A percentile compares a stretch with the other conserved stretches of the same genome.
These are phyloP conservation scores for Myripristis jacobus DNA, from an alignment of 2,797 vertebrate genomes.

Conservation along the genomic window DNA sequence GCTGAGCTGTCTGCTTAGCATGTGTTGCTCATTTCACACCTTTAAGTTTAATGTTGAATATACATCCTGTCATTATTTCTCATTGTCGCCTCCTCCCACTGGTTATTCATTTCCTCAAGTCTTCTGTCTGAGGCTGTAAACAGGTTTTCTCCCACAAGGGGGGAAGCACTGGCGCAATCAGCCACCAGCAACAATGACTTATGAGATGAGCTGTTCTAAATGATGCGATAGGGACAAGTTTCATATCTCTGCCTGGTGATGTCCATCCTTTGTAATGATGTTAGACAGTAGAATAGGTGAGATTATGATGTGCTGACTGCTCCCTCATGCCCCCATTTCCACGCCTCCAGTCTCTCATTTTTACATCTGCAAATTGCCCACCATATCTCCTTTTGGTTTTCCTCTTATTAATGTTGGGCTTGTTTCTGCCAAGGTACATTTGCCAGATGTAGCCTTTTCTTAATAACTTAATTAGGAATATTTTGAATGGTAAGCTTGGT, in stretches of 20 bases:
- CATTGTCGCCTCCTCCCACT: not conserved
- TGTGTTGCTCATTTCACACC: constrained; percentile 7
- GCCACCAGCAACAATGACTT: constrained; percentile 19
- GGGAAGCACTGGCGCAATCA: constrained; percentile 22
- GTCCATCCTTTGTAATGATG: constrained; percentile 36
- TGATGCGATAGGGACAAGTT: constrained; percentile 32
- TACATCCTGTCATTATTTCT: constrained; percentile 13
- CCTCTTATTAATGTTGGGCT: not conserved
- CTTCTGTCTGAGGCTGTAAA: constrained; percentile 16
- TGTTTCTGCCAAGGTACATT: not conserved
- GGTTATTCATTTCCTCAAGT: not conserved
- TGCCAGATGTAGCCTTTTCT: not conserved
- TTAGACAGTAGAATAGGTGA: constrained; percentile 39
- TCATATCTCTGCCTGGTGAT: constrained; percentile 26
- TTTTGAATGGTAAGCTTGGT: too few species aligned
- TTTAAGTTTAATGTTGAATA: constrained; percentile 10
- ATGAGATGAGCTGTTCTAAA: constrained; percentile 27
- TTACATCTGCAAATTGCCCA: not conserved
- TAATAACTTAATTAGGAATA: too few species aligned
- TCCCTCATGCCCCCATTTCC: not conserved
- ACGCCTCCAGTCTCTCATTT: constrained; percentile 16
- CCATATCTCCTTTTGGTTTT: not conserved
- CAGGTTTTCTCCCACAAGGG: constrained; percentile 23
- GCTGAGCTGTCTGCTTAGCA: constrained; percentile 21
- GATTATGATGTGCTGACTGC: constrained; percentile 22